Conservation (phyloP, 2,797 vertebrate species). For the Poecilia wingei region DNA sequence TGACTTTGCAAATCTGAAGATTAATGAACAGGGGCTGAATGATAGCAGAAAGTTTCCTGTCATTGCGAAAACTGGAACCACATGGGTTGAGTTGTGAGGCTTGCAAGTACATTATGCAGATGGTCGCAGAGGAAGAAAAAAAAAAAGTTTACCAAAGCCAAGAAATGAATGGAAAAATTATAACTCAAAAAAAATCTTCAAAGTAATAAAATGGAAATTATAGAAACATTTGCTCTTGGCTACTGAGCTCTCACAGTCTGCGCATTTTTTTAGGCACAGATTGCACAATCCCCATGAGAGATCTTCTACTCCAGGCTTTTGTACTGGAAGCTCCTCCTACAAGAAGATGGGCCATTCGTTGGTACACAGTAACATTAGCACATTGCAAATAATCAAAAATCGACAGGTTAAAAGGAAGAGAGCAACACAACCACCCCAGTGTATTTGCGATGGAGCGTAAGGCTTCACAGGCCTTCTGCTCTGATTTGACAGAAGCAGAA, state of each 20-base stretch:
- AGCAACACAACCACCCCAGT: neutral
- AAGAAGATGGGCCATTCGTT: neutral
- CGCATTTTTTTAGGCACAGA: neutral
- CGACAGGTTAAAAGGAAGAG: too few species aligned
- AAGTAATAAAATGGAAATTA: neutral
- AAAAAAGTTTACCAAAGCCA: neutral
- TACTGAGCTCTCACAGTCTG: neutral
- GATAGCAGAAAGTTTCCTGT: constrained; percentile 20
- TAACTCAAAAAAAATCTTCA: neutral
- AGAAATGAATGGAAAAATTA: neutral
- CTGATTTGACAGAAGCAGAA: neutral
- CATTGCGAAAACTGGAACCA: constrained; percentile 15
- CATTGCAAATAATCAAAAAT: neutral
- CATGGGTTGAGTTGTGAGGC: neutral
- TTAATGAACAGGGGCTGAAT: constrained; percentile 8
- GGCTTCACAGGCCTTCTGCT: neutral
- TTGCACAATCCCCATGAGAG: neutral
- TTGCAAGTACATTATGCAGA: neutral
- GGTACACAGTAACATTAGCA: neutral
- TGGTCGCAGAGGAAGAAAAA: neutral
- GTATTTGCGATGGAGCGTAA: neutral
- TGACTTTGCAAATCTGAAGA: constrained; percentile 12
- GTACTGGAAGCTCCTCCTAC: neutral
- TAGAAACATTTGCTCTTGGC: neutral
- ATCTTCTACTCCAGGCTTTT: neutral